Conservation (phyloP, 2,888 invertebrate species). For the Alloplasta piceator region DNA sequence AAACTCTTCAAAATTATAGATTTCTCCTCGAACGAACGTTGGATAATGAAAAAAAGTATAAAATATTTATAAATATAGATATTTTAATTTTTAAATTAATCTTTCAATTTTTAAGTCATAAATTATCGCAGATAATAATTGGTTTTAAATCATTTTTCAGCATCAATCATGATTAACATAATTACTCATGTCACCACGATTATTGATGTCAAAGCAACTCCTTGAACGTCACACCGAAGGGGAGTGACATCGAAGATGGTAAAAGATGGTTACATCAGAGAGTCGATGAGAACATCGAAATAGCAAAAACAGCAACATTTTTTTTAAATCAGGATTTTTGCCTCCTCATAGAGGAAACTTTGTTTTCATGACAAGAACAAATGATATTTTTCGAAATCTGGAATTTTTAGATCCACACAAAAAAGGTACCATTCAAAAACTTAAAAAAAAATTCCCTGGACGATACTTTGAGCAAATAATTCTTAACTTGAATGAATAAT, state of each 20-base stretch:
- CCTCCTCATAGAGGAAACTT: too few relatives aligned
- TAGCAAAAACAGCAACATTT: background rate
- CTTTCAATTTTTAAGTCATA: too few relatives aligned
- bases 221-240: conserved; percentile 9
- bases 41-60: background rate
- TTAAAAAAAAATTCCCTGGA: too few relatives aligned
- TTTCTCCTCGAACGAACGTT: background rate
- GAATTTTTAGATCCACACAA: too few relatives aligned
- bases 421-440: too few relatives aligned
- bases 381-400: too few relatives aligned
- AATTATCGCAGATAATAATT: too few relatives aligned
- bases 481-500: too few relatives aligned
- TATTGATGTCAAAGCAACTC: conserved; percentile 4
- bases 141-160: background rate
- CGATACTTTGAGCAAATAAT: too few relatives aligned
- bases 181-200: background rate
- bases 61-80: background rate
- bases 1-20: too few relatives aligned
- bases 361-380: too few relatives aligned
- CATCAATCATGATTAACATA: background rate
- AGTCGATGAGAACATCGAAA: conserved; percentile 4
- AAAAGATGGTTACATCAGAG: conserved; percentile 49
- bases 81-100: background rate
- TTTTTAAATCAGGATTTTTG: background rate
- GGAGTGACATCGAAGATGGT: conserved; percentile 21